phyloP scores from a whole-genome alignment of 2,113 vertebrate genomes.

The Phalacrocorax aristotelis region DNA sequence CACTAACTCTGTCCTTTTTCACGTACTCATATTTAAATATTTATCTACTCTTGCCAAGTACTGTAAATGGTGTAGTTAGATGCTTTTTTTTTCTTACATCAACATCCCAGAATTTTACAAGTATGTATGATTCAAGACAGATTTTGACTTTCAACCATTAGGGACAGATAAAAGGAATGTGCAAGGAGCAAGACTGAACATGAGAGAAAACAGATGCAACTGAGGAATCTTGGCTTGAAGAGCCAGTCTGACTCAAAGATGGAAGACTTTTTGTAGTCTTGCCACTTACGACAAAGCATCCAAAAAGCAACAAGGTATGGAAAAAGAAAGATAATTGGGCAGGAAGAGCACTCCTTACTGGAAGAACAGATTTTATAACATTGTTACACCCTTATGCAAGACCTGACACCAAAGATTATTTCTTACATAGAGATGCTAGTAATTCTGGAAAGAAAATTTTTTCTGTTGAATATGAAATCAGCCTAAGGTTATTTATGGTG shows the following conservation, averaged over 20 bases:
- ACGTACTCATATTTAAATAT: not conserved
- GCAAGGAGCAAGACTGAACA: conserved; percentile 62
- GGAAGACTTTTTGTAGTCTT: conserved; percentile 19
- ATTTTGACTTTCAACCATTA: conserved; percentile 74
- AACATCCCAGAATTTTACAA: conserved; percentile 22
- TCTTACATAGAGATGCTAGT: not conserved
- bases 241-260: not conserved
- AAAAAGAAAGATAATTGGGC: conserved; percentile 3
- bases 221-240: conserved; percentile 24
- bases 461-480: not conserved
- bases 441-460: not conserved
- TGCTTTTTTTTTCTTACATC: not conserved
- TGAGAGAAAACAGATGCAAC: conserved; percentile 77
- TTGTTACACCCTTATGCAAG: conserved; percentile 53
- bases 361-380: not conserved
- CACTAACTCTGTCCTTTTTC: not conserved
- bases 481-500: not conserved
- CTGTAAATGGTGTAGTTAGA: not conserved
- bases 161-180: conserved; percentile 72
- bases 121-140: conserved; percentile 18
- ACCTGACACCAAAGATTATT: not conserved
- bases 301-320: not conserved
- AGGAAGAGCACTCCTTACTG: not conserved
- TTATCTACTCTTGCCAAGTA: not conserved
- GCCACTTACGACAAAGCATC: conserved; percentile 21